Base-by-base conservation (phyloP, 2,888 invertebrate species). In the Bedellia somnulentella region DNA sequence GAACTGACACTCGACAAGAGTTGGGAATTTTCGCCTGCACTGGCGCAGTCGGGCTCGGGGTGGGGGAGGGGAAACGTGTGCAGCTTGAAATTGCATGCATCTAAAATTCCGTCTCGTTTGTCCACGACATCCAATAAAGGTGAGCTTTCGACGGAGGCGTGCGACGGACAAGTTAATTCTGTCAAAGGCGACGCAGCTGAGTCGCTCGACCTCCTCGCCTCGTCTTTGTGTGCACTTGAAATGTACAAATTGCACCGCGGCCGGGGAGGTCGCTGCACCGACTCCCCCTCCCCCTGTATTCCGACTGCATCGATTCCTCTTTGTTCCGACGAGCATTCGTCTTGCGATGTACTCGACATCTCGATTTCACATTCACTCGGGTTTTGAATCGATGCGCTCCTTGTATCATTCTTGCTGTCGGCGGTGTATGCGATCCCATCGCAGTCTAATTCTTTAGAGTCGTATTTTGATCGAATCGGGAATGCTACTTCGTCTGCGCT, bases 151-250 rank as follows among this genome's bases (percentile, higher is more conserved):
- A 56, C 43, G 52, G 56, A 57, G 52, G 26, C 50, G 56, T 61
- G 58, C 58, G 56, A 56, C 55, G 57, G 60, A 70, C 71, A 67
- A 75, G 71, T 73, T 73, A 73, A 75, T 75, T 68, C 66, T 70
- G 73, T 75, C 70, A 73, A 68, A 71, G 70, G 67, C 63, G 49
- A 27, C 32, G 35, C 35, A 30, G 26, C 27, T 18, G 57, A 30
- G 26, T 32, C 32, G 56, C 55, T 57, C 63, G 66, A 68, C 63
- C 68, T 66, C 59, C 59, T 62, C 67, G 64, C 60, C 51, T 61
- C 52, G 68, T 66, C 66, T 75, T 73, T 73, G 71, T 71, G 60
- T 67, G 68, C 66, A 70, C 70, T 75, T 73, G 71, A 75, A 73
- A 73, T 70, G 73, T 71, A 75, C 73, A 73, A 75, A 73, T 75